Conservation (phyloP, 2,888 invertebrate genomes). For the Cheilosia vernalis region DNA sequence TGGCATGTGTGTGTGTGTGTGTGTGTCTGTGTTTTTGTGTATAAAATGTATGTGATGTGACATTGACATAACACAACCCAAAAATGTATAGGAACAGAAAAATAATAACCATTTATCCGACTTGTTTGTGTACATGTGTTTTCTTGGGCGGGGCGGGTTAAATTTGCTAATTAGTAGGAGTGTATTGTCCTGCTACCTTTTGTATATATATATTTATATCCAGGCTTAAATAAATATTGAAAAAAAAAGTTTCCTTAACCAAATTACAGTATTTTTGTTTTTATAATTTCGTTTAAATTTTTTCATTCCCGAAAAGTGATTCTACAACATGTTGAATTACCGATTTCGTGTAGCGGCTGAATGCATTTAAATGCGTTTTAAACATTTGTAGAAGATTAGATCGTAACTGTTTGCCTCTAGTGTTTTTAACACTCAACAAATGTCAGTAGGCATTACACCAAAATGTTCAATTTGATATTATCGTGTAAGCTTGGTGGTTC, state of each 20-base stretch:
- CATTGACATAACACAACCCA: slow-evolving; percentile 66
- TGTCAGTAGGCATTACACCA: too few relatives aligned
- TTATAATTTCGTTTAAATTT: slow-evolving; percentile 30
- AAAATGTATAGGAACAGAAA: slow-evolving; percentile 39
- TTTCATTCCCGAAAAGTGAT: slow-evolving; percentile 39
- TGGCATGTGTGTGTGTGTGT: slow-evolving; percentile 59
- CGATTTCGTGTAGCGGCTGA: too few relatives aligned
- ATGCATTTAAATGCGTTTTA: not conserved
- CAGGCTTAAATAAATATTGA: slow-evolving; percentile 67
- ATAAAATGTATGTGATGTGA: slow-evolving; percentile 48
- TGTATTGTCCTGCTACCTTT: slow-evolving; percentile 75
- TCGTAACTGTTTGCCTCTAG: too few relatives aligned
- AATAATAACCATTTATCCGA: slow-evolving; percentile 53
- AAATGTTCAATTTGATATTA: too few relatives aligned
- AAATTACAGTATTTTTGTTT: slow-evolving; percentile 53
- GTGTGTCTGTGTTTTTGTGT: slow-evolving; percentile 58
- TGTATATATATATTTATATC: slow-evolving; percentile 67
- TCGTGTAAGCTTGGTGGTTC: too few relatives aligned
- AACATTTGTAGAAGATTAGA: not conserved
- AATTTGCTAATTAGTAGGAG: slow-evolving; percentile 70
- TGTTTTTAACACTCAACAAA: too few relatives aligned
- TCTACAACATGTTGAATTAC: not conserved
- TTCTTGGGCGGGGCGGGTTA: slow-evolving; percentile 66
- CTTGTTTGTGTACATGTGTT: slow-evolving; percentile 57
- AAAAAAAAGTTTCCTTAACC: slow-evolving; percentile 64